Conservation (phyloP, 2,888 invertebrate species). For the Athalia circularis region DNA sequence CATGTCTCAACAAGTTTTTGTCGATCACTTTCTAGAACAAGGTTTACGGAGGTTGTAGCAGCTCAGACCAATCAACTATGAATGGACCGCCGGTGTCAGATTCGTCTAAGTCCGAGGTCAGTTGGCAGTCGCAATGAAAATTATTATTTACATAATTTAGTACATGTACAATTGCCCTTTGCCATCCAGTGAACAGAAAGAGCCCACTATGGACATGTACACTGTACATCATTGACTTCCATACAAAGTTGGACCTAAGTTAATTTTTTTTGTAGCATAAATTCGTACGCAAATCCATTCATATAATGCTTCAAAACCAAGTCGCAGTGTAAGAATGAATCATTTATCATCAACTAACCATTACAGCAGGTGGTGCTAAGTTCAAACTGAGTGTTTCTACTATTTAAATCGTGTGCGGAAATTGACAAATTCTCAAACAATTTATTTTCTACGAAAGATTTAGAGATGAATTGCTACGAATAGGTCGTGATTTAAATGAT, state of each 20-base stretch:
- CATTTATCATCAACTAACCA: too few relatives aligned
- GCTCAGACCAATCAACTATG: conserved; percentile 64
- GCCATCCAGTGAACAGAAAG: background rate
- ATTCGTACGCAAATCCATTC: conserved; percentile 6
- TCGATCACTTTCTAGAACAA: conserved; percentile 57
- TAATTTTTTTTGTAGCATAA: conserved; percentile 2
- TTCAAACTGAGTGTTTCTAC: background rate
- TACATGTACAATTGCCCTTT: background rate
- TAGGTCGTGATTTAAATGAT: background rate
- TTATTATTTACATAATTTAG: background rate
- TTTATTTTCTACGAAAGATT: background rate
- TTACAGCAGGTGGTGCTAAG: background rate
- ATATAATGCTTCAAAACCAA: background rate
- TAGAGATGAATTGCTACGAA: background rate
- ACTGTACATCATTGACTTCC: background rate
- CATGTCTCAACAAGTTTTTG: background rate
- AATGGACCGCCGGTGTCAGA: conserved; percentile 69
- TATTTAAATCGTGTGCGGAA: background rate
- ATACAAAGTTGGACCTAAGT: conserved; percentile 5
- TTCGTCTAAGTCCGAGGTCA: conserved; percentile 69
- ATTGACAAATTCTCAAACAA: background rate
- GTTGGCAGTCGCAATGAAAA: conserved; percentile 53
- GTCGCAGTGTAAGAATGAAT: too few relatives aligned
- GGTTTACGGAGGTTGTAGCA: conserved; percentile 62
- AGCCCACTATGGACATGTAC: conserved; percentile 2